Base-by-base conservation (phyloP, 2,113 vertebrate genomes). In the Psittacara wagleri region DNA sequence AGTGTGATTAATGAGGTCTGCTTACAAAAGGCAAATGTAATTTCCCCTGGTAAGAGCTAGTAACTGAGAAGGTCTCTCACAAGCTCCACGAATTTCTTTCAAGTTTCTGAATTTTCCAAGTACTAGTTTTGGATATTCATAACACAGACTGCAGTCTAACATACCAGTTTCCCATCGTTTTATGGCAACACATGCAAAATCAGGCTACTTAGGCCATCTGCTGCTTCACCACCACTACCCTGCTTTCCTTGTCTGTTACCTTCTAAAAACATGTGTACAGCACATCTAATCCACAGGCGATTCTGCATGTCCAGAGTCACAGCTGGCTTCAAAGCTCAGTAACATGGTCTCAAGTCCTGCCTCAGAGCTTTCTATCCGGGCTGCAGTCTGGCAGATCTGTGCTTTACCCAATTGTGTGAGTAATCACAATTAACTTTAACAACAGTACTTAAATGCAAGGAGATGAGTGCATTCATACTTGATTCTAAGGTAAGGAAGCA, bases 1-100 rank as follows among this genome's bases (percentile, higher is more conserved):
- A 11, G 64, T 1, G 16, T 88, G 94, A 96, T 95, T 93, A 94
- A 96, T 92, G 92, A 97, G 88, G 19, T 31, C 92, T 88, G 90
- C 88, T 86, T 59, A 93, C 83, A 80, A 92, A 83, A 90, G 80
- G 92, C 85, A 96, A 92, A 81, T 67, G 92, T 41, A 55, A 88
- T 90, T 93, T 94, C 85, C 85, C 75, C 55, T 74, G 61, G 39
- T 62, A 86, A 88, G 75, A 78, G 55, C 54, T 29, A 29, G 39
- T 3, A 82, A 76, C 70, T 44, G 85, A 83, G 73, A 88, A 29
- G 1, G 23, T 67, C 69, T 77, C 85, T 86, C 64, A 61, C 44
- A 90, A 88, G 51, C 63, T 75, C 88, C 68, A 39, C 1, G 28
- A 55, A 46, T 86, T 76, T 49, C n/a, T 75, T 90, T 20, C 0